Percentiles rank a stretch among this genome's conserved stretches.
These are phyloP conservation scores for Drosophila parvula DNA, from an alignment of 1,140 invertebrate genomes.

Conservation along the genomic window DNA sequence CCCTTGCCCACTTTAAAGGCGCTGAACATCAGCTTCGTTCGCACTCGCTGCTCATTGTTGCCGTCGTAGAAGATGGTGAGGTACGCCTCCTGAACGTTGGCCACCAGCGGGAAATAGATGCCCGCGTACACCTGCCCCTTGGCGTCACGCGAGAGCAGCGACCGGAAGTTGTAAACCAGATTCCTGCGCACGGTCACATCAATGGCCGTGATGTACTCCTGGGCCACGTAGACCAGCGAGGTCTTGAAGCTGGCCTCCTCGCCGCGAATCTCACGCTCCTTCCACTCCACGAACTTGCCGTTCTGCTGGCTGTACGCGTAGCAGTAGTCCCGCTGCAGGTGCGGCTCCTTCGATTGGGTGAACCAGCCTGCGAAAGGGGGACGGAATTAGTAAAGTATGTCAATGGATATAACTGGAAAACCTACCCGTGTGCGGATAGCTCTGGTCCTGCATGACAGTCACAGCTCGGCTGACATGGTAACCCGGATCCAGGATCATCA, in stretches of 20 bases:
- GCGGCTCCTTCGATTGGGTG: constrained; percentile 89
- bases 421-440: constrained; percentile 91
- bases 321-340: constrained; percentile 91
- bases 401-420: too few species aligned
- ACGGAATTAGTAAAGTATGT: not conserved
- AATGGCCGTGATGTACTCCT: constrained; percentile 91
- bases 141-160: constrained; percentile 90
- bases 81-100: constrained; percentile 86
- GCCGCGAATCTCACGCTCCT: constrained; percentile 88
- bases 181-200: constrained; percentile 95
- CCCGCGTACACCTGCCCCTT: constrained; percentile 92
- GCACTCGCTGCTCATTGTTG: constrained; percentile 85
- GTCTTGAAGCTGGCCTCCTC: constrained; percentile 86
- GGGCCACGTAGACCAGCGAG: constrained; percentile 91
- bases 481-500: constrained; percentile 93
- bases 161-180: constrained; percentile 94
- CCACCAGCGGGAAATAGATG: constrained; percentile 90
- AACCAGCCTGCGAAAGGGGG: constrained; percentile 87
- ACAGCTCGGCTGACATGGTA: constrained; percentile 94
- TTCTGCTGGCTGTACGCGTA: constrained; percentile 89
- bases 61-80: constrained; percentile 93
- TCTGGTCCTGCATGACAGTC: constrained; percentile 93
- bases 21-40: constrained; percentile 89
- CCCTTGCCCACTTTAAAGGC: constrained; percentile 87
- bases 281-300: constrained; percentile 92